Conservation (phyloP, 1,140 invertebrate genomes). For the Saccostrea echinata region DNA sequence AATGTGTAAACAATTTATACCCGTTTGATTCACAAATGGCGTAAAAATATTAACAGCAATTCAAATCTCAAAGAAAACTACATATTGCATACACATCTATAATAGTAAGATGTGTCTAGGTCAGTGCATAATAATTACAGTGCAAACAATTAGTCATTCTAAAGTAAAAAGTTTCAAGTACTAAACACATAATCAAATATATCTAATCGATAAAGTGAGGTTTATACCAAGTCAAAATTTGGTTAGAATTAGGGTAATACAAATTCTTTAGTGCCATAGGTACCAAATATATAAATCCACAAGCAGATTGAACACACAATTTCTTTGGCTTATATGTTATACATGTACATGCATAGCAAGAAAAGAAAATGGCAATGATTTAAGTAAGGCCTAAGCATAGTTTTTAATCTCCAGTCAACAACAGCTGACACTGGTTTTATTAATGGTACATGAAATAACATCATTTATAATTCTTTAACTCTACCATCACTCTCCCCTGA, state of each 20-base stretch:
- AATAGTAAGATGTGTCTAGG: neutral
- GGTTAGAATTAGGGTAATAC: neutral
- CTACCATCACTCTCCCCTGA: no score
- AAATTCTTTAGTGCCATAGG: neutral
- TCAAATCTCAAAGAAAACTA: neutral
- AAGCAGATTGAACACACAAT: constrained; percentile 15
- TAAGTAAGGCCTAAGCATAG: neutral
- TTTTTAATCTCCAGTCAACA: neutral
- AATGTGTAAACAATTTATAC: neutral
- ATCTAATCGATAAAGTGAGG: neutral
- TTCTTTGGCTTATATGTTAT: neutral
- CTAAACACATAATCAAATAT: neutral
- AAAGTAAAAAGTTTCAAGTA: neutral
- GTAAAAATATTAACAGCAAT: neutral
- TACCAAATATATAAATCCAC: neutral
- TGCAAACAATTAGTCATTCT: no score
- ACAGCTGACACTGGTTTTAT: neutral
- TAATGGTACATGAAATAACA: neutral
- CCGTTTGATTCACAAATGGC: neutral
- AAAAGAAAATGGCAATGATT: neutral
- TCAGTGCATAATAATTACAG: neutral
- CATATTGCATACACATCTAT: neutral
- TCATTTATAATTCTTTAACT: neutral
- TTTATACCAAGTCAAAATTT: neutral
- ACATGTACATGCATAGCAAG: neutral